phyloP scores from a whole-genome alignment of 1,140 invertebrate genomes.

The Atta colombica region DNA sequence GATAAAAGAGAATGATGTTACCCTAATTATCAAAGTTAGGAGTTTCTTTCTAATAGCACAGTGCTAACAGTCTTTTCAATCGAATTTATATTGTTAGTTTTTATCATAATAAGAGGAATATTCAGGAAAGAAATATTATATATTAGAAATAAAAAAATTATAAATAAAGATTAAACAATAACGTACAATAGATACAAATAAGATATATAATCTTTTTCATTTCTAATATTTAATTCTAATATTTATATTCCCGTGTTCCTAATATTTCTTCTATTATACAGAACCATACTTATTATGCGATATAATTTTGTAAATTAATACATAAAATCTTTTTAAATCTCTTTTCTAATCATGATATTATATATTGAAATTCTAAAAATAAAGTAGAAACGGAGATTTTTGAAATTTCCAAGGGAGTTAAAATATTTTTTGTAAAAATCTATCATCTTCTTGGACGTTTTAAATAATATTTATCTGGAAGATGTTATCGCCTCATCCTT shows the following conservation, averaged over 20 bases:
- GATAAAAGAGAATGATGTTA: slow-evolving; percentile 46
- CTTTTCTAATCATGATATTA: not conserved
- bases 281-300: not conserved
- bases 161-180: too few species aligned
- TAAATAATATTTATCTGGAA: not conserved
- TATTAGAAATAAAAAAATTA: too few species aligned
- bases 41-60: not conserved
- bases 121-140: too few species aligned
- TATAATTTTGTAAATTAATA: not conserved
- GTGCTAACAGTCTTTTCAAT: not conserved
- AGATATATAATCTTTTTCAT: too few species aligned
- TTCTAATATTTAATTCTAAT: too few species aligned
- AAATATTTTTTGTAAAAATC: not conserved
- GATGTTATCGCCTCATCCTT: not conserved
- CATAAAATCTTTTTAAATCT: not conserved
- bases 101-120: not conserved
- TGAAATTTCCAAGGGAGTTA: not conserved
- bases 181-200: too few species aligned
- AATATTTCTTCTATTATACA: too few species aligned
- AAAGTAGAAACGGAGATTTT: not conserved
- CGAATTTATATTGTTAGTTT: not conserved
- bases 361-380: not conserved
- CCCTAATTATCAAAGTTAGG: slow-evolving; percentile 41
- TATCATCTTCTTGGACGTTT: not conserved
- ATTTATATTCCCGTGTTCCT: too few species aligned